A percentile compares a stretch with the other conserved stretches of the same genome.
These are phyloP conservation scores for Thecophora atra DNA, from an alignment of 2,888 invertebrate genomes.

Conservation along the genomic window DNA sequence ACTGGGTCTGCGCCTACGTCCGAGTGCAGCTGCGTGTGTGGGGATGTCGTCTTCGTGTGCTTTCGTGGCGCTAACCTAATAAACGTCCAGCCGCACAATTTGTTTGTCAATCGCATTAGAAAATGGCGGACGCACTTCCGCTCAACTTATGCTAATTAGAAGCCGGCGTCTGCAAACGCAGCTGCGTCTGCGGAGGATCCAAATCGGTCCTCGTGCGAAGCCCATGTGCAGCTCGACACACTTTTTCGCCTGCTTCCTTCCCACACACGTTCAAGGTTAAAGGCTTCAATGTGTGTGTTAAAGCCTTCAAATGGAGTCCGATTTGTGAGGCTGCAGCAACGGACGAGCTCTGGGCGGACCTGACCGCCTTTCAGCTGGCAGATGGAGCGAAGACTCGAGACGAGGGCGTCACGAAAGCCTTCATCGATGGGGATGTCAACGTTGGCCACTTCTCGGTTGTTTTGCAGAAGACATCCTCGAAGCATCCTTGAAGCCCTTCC, in stretches of 20 bases:
- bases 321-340: no score
- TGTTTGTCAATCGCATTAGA: slow-evolving; percentile 33
- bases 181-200: slow-evolving; percentile 30
- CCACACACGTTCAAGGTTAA: background rate
- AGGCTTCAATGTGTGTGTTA: slow-evolving; percentile 7
- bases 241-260: background rate
- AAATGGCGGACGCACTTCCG: slow-evolving; percentile 28
- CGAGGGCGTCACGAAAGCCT: background rate
- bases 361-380: background rate
- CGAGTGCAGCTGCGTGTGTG: slow-evolving; percentile 19
- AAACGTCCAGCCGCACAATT: slow-evolving; percentile 32
- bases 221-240: slow-evolving; percentile 15
- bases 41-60: no score
- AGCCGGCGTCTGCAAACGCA: slow-evolving; percentile 21
- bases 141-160: slow-evolving; percentile 34
- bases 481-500: no score
- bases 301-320: no score
- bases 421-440: background rate
- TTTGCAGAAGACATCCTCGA: no score
- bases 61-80: slow-evolving; percentile 32
- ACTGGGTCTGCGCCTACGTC: no score
- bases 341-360: background rate
- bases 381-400: background rate
- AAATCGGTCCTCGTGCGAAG: background rate
- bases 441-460: no score